Evolutionary conservation across 1,140 invertebrate genomes (phyloP).

Genomic region (Bombus sibiricus): DNA sequence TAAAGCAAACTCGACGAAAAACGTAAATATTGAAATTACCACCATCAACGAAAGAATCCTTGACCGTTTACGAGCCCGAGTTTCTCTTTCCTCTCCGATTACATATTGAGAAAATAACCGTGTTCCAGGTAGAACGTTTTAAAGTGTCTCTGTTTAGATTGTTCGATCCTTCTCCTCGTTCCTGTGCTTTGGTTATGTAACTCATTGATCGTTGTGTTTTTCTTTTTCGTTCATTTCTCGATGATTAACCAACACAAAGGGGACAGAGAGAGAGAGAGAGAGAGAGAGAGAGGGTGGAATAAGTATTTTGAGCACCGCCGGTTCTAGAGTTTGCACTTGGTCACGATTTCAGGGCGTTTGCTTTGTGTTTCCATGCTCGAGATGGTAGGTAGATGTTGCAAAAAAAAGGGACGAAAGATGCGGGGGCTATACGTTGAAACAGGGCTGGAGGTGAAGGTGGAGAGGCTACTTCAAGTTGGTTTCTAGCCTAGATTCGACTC

Average conservation of each 20-base stretch:
- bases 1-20: constrained; percentile 12
- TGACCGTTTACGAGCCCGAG: too few relatives aligned
- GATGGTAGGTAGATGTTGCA: constrained; percentile 38
- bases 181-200: neutral
- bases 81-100: neutral
- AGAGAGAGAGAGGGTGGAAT: neutral
- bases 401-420: constrained; percentile 30
- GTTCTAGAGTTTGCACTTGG: constrained; percentile 71
- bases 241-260: neutral
- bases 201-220: neutral
- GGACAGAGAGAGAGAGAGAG: neutral
- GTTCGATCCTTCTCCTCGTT: neutral
- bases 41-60: neutral
- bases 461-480: constrained; percentile 60
- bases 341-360: constrained; percentile 76
- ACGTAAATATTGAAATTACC: constrained; percentile 21
- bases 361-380: constrained; percentile 70
- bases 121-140: neutral
- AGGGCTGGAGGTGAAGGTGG: constrained; percentile 63
- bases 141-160: neutral
- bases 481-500: constrained; percentile 76
- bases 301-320: constrained; percentile 42
- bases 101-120: neutral
- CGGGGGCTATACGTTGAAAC: constrained; percentile 22
- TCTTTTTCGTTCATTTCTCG: neutral